Base-by-base conservation (phyloP, 2,888 invertebrate genomes). In the Agonopterix alstromeriana region DNA sequence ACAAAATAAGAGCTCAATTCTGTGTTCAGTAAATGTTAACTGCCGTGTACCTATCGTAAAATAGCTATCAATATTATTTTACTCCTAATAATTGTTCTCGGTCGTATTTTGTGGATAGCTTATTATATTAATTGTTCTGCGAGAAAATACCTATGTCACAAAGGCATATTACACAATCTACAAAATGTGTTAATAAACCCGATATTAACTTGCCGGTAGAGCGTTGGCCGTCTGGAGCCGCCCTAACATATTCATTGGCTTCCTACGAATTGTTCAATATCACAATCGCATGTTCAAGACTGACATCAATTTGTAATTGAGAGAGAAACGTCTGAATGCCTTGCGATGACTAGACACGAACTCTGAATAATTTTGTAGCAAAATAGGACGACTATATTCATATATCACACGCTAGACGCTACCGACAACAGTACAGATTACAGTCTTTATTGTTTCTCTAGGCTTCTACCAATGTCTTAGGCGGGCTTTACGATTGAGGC, bases 401-500 rank as follows among this genome's bases (percentile, higher is more conserved):
- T 72, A 73, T 64, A 67, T 69, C 64, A 73, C 55, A 59, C 53
- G 53, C 53, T 56, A 73, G 54, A 59, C 53, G 53, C 53, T 56
- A 62, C 63, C 52, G 65, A 70, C 70, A 67, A 70, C 69, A 69
- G 71, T 67, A 73, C 70, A 72, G 70, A 73, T 71, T 66, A 70
- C 67, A 66, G 61, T 67, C 67, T 73, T 73, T 74, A 76, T 79
- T 78, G 68, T 78, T 77, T 70, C 66, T 66, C 65, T 77, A 75
- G 73, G 70, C 73, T 62, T 70, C 61, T 67, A 69, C 67, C 75
- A 73, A 74, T 75, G 75, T 73, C 73, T 70, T 67, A 67, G 77
- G 67, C 70, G 56, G 67, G 57, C 71, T 80, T 81, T 80, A 82
- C 79, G 80, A 79, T 81, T 80, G 77, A 77, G 73, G 80, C 82